Evolutionary conservation across 2,797 vertebrate genomes (phyloP), one percentile per base, ranked within the genome.

Genomic region (Aplochiton taeniatus): DNA sequence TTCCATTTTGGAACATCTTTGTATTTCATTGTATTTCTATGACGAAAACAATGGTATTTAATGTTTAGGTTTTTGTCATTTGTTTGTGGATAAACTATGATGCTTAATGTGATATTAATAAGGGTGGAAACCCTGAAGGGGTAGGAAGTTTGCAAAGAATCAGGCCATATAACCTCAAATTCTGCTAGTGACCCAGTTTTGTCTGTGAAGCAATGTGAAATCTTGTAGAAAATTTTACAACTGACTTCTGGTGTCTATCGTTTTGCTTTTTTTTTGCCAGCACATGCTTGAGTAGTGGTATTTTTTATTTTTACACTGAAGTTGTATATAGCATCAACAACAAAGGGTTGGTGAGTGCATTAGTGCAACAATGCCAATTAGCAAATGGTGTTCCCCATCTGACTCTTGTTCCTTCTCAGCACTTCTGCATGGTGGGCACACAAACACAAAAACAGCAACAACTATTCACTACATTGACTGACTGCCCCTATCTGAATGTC

Each of bases 71-170:
- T 31, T n/a, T n/a, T n/a, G n/a, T n/a, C n/a, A n/a, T n/a, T n/a
- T n/a, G n/a, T n/a, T n/a, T n/a, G n/a, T n/a, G n/a, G n/a, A n/a
- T n/a, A n/a, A n/a, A n/a, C n/a, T n/a, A n/a, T n/a, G 31, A 31
- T 31, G 6, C 31, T 31, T 31, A 3, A 3, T 31, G 31, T 6
- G 31, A 31, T 31, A 31, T 31, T 3, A 31, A 31, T 31, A 2
- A 31, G 31, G 31, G 31, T 31, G n/a, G 48, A 72, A 12, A 8
- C 45, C 8, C 12, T n/a, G 0, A 18, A 58, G 1, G 43, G 65
- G 49, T 56, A 87, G 85, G 84, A 87, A 77, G 84, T 83, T 51
- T 83, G 85, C 85, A 85, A 58, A 82, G 83, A 83, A 85, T 14
- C 64, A 89, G 81, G 83, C 77, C 82, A 81, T 17, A 8, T 2